Percentiles rank a stretch among this genome's conserved stretches.
Evolutionary conservation across 2,113 vertebrate genomes (phyloP).

Genomic region (Polyodon spathula): DNA sequence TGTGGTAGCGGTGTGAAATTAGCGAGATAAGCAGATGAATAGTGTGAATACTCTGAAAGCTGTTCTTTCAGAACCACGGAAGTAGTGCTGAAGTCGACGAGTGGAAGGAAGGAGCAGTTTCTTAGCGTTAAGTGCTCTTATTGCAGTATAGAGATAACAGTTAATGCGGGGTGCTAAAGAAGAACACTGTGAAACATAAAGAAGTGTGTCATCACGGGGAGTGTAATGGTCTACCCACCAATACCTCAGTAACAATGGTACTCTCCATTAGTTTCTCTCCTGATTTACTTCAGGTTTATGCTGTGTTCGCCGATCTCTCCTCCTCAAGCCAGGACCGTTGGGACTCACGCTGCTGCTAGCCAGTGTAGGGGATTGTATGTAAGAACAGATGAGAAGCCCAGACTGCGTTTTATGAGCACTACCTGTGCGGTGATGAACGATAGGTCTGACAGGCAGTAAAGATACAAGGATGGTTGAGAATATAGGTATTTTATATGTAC

Average conservation of each 20-base stretch:
- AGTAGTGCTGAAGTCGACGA: too few relatives aligned
- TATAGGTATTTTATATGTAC: not conserved
- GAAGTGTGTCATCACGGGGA: too few relatives aligned
- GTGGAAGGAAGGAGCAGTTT: too few relatives aligned
- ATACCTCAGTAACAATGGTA: too few relatives aligned
- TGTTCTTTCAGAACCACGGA: not conserved
- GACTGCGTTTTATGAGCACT: slow-evolving; percentile 8
- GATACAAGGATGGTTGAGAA: not conserved
- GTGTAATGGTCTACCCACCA: too few relatives aligned
- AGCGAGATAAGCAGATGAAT: too few relatives aligned
- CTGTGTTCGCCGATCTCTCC: not conserved
- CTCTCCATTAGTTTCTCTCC: not conserved
- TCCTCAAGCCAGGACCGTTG: not conserved
- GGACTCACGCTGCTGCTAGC: slow-evolving; percentile 3
- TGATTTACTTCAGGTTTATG: not conserved
- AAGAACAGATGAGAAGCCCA: slow-evolving; percentile 2
- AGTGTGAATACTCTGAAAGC: too few relatives aligned
- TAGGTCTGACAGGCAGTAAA: not conserved
- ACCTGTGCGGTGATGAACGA: slow-evolving; percentile 13
- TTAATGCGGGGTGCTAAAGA: too few relatives aligned
- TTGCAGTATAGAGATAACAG: too few relatives aligned
- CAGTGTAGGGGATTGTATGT: slow-evolving; percentile 1
- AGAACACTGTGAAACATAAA: too few relatives aligned
- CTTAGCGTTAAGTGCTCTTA: too few relatives aligned
- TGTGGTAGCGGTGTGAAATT: too few relatives aligned